Conservation (phyloP, 2,888 invertebrate genomes). For the Melanargia galathea region DNA sequence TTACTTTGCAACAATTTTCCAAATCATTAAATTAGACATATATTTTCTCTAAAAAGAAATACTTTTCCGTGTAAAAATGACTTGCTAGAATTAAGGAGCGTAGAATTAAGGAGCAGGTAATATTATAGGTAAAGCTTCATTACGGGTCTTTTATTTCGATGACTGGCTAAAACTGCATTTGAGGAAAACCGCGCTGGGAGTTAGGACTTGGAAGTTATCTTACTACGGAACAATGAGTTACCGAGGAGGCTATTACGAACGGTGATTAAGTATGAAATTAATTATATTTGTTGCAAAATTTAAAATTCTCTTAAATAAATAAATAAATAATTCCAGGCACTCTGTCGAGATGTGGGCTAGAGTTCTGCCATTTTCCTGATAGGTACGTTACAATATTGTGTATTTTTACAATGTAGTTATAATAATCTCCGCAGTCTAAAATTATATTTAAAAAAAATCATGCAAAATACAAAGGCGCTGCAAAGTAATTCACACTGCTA, state of each 20-base stretch:
- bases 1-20: no score
- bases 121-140: neutral
- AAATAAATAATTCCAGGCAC: no score
- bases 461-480: no score
- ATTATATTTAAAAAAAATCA: no score
- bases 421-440: no score
- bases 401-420: no score
- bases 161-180: slow-evolving; percentile 22
- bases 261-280: neutral
- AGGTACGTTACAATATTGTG: no score
- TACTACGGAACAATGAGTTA: slow-evolving; percentile 3
- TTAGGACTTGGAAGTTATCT: neutral
- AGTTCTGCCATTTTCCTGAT: no score
- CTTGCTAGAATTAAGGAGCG: neutral
- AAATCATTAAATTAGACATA: no score
- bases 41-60: no score
- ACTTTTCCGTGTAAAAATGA: neutral
- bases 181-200: slow-evolving; percentile 15
- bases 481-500: no score
- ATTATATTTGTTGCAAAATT: neutral
- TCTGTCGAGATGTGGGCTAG: no score
- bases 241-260: neutral
- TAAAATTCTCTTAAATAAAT: neutral
- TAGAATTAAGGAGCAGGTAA: neutral
- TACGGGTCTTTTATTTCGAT: slow-evolving; percentile 9